Conservation (phyloP, 2,888 invertebrate genomes). For the Troilus luridus region DNA sequence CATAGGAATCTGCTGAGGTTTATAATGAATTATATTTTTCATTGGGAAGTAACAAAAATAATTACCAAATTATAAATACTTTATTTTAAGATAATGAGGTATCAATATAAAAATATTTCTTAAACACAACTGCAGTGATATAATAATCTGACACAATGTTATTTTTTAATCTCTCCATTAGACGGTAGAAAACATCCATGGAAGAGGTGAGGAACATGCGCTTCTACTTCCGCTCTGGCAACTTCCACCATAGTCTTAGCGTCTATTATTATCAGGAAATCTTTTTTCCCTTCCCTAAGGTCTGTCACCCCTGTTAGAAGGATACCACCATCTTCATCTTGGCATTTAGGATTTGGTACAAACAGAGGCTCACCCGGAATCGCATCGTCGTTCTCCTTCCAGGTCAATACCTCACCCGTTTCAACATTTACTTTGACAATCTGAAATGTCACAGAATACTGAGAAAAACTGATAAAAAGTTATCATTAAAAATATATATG, state of each 20-base stretch:
- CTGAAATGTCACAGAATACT: slow-evolving; percentile 52
- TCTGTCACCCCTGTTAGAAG: slow-evolving; percentile 62
- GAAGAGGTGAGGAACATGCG: slow-evolving; percentile 62
- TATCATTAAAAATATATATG: not conserved
- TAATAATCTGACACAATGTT: not conserved
- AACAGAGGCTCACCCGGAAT: slow-evolving; percentile 63
- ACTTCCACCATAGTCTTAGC: slow-evolving; percentile 62
- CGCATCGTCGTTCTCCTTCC: slow-evolving; percentile 61
- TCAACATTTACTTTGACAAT: slow-evolving; percentile 63
- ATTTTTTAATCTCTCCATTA: not conserved
- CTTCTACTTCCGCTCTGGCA: slow-evolving; percentile 61
- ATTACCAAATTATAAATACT: not conserved
- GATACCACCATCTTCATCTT: slow-evolving; percentile 64
- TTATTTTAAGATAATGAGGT: not conserved
- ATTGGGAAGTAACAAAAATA: not conserved
- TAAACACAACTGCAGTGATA: not conserved
- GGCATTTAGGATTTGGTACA: slow-evolving; percentile 59
- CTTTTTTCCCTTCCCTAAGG: slow-evolving; percentile 45
- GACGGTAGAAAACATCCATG: slow-evolving; percentile 63
- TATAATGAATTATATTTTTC: not conserved
- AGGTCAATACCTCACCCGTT: slow-evolving; percentile 61
- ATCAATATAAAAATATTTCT: not conserved
- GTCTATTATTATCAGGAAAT: slow-evolving; percentile 63
- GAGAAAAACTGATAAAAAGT: not conserved
- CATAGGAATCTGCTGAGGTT: not conserved